A percentile compares a stretch with the other conserved stretches of the same genome.
Evolutionary conservation across 2,113 vertebrate genomes (phyloP).

Genomic region (Conger conger): DNA sequence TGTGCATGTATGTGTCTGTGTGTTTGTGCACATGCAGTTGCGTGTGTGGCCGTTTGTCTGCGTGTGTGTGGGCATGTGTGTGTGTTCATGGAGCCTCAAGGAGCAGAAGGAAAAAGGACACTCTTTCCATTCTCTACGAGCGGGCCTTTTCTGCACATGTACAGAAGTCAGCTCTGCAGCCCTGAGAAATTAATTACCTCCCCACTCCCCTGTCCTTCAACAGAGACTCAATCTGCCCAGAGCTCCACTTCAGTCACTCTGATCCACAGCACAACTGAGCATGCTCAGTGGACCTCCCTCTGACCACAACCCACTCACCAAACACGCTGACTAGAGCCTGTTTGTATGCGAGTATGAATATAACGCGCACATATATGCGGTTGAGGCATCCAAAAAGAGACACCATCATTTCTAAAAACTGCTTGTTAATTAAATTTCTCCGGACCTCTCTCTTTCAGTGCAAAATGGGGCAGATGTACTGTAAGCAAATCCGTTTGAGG

Average conservation of each 20-base stretch:
- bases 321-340: background rate
- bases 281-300: background rate
- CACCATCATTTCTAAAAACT: background rate
- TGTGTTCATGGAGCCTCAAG: background rate
- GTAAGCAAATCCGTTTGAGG: background rate
- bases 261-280: background rate
- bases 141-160: background rate
- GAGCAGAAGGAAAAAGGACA: background rate
- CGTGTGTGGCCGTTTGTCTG: too few relatives aligned
- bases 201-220: background rate
- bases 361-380: background rate
- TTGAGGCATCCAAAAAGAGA: background rate
- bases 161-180: background rate
- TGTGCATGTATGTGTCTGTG: background rate
- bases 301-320: background rate
- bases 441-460: constrained; percentile 2
- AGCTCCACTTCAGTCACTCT: constrained; percentile 8
- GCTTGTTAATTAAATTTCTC: background rate
- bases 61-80: background rate
- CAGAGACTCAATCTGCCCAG: background rate
- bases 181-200: background rate
- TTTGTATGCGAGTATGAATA: background rate
- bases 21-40: background rate
- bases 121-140: background rate
- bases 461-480: background rate